Evolutionary conservation across 2,888 invertebrate species (phyloP).

Genomic region (Lepidochitona cinerea): DNA sequence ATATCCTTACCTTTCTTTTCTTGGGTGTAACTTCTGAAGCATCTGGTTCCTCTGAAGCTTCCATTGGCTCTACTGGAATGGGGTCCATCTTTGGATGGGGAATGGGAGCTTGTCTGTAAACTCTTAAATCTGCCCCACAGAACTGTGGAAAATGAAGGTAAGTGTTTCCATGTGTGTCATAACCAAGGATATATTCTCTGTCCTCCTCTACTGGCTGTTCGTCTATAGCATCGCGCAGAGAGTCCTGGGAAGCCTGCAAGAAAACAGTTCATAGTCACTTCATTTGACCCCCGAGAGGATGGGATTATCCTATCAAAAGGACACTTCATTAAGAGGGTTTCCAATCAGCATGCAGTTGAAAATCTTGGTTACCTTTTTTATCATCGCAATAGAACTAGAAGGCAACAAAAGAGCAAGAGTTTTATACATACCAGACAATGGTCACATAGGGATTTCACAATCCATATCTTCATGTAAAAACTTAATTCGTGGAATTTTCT

Average conservation of each 20-base stretch:
- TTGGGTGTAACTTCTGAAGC: background rate
- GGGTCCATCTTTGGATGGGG: conserved; percentile 47
- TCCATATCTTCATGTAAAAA: conserved; percentile 74
- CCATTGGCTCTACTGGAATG: conserved; percentile 13
- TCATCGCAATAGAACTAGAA: too few species aligned
- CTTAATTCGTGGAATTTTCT: conserved; percentile 74
- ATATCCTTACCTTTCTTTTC: too few species aligned
- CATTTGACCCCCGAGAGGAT: too few species aligned
- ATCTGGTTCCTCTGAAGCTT: background rate
- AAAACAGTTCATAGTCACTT: background rate
- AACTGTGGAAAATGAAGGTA: conserved; percentile 76
- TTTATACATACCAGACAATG: conserved; percentile 68
- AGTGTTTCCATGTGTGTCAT: conserved; percentile 73
- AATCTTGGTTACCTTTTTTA: too few species aligned
- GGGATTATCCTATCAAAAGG: too few species aligned
- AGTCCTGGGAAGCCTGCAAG: conserved; percentile 74
- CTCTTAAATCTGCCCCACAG: conserved; percentile 73
- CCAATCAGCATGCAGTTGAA: too few species aligned
- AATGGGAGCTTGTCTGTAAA: conserved; percentile 71
- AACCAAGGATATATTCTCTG: conserved; percentile 72
- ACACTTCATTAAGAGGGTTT: too few species aligned
- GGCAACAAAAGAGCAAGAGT: too few species aligned
- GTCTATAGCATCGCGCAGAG: conserved; percentile 73
- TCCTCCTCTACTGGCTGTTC: conserved; percentile 72
- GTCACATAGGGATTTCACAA: conserved; percentile 76